These are phyloP conservation scores for Nansenia antarctica DNA, from an alignment of 2,113 vertebrate species.

Conservation along the genomic window DNA sequence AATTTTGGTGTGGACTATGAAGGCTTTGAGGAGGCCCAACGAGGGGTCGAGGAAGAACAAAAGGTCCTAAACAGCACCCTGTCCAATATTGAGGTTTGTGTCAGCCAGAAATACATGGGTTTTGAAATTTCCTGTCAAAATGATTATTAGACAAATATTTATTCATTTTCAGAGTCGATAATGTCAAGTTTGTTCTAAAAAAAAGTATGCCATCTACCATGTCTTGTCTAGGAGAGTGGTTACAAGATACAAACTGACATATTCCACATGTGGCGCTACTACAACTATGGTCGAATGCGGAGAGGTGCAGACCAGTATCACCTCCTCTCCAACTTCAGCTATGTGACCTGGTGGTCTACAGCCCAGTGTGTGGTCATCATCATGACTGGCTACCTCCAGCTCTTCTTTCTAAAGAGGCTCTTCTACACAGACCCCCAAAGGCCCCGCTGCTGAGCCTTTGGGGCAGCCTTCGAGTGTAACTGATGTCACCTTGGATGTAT, in stretches of 20 bases:
- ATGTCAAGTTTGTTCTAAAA: too few relatives aligned
- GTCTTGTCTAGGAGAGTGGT: too few relatives aligned
- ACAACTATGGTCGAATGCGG: constrained; percentile 85
- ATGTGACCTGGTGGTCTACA: constrained; percentile 86
- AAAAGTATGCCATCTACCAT: too few relatives aligned
- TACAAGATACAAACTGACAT: too few relatives aligned
- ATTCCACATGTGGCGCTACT: constrained; percentile 94
- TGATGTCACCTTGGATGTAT: too few relatives aligned
- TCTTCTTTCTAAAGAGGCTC: constrained; percentile 87
- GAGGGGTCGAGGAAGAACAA: constrained; percentile 44
- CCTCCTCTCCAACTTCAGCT: constrained; percentile 82
- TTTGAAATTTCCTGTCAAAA: too few relatives aligned
- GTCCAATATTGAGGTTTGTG: constrained; percentile 76
- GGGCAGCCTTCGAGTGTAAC: too few relatives aligned
- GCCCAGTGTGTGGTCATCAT: constrained; percentile 84
- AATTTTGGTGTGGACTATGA: constrained; percentile 80
- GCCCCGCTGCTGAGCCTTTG: constrained; percentile 77
- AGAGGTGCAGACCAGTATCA: constrained; percentile 80
- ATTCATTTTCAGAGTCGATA: too few relatives aligned
- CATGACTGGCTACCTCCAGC: constrained; percentile 85
- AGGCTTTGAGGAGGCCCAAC: constrained; percentile 42
- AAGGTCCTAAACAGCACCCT: constrained; percentile 75
- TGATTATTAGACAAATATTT: too few relatives aligned
- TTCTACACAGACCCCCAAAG: constrained; percentile 70
- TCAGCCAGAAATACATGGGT: too few relatives aligned